Evolutionary conservation across 2,888 invertebrate species (phyloP), one percentile per base, ranked within the genome.

Genomic region (Apotomis turbidana): DNA sequence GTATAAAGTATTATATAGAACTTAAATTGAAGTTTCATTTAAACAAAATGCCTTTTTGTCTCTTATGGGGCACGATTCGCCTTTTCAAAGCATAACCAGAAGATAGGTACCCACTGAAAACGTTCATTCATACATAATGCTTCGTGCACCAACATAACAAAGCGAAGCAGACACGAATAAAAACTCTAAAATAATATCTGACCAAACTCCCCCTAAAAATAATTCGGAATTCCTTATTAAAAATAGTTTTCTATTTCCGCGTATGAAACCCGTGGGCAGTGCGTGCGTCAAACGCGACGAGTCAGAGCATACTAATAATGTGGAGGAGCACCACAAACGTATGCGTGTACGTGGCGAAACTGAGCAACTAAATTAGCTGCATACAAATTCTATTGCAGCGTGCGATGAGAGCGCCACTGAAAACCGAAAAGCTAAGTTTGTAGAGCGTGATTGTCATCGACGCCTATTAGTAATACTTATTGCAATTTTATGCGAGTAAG

Each of bases 271-370:
- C 61, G 71, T 71, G 67, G 71, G 71, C 62, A 15, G 62, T 58
- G 72, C 59, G 63, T 68, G 72, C 72, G 72, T 72, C 71, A 67
- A 59, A 54, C 54, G n/a, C 13, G 36, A 49, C 63, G 68, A 38
- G 54, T 55, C 61, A 46, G n/a, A 36, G 72, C 68, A 72, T 72
- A 63, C 58, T 68, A 72, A 72, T 68, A 72, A 72, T 68, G 44
- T 49, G 36, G 4, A 41, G 41, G 38, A 64, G 15, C 5, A 13
- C 27, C 9, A 10, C 70, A 58, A 70, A 64, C 64, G 36, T 60
- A 54, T 49, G 0, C 1, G 13, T 15, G 41, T 27, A 15, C 6
- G 41, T 55, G 60, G 38, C 9, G 12, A 67, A 71, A 15, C 13
- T 8, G 3, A 9, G 15, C 3, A 49, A 55, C 55, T 57, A 67